Conservation (phyloP, 2,888 invertebrate species). For the Agrotis puta region DNA sequence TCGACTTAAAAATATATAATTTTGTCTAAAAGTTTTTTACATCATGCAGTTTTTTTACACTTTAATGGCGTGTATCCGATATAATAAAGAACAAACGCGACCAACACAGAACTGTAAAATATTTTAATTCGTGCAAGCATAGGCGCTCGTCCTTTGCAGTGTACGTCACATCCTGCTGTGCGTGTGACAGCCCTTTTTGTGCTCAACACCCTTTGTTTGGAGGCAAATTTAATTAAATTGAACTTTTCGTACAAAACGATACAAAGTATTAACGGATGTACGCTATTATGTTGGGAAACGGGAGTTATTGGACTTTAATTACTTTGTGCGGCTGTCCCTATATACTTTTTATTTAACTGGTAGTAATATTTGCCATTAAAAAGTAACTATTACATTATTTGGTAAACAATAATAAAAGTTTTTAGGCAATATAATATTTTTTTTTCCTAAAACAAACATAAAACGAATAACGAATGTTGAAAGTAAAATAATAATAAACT, state of each 20-base stretch:
- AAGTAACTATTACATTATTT: background rate
- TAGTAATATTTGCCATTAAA: background rate
- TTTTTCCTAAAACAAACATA: background rate
- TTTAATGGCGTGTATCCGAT: background rate
- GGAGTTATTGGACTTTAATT: constrained; percentile 37
- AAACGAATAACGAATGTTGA: background rate
- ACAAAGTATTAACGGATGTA: constrained; percentile 42
- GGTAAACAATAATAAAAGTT: background rate
- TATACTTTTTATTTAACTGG: background rate
- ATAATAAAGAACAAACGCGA: background rate
- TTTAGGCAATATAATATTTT: background rate
- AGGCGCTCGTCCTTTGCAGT: constrained; percentile 28
- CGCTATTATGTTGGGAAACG: constrained; percentile 20
- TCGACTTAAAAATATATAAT: too few relatives aligned
- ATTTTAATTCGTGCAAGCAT: constrained; percentile 32
- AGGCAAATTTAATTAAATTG: constrained; percentile 60
- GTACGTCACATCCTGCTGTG: constrained; percentile 53
- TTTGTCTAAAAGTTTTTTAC: background rate
- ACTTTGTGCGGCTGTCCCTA: background rate
- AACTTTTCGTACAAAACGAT: constrained; percentile 41
- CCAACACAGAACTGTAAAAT: constrained; percentile 19
- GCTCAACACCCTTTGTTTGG: constrained; percentile 52
- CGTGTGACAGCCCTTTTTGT: constrained; percentile 60
- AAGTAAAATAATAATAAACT: too few relatives aligned
- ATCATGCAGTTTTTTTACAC: background rate